phyloP scores from a whole-genome alignment of 2,797 vertebrate genomes.

The Xenops minutus region DNA sequence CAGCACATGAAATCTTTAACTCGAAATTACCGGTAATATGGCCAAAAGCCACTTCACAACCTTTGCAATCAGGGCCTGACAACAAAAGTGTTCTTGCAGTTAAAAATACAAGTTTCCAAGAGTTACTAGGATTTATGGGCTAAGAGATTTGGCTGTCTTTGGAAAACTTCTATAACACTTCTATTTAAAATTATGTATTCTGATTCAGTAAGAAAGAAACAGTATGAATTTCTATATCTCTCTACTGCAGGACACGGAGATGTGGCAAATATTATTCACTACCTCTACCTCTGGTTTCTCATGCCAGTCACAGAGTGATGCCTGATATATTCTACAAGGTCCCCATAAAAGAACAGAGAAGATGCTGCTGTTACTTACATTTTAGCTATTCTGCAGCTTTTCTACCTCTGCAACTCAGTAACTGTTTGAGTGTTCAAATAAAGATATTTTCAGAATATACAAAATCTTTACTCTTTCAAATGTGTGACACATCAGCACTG shows the following conservation, averaged over 20 bases:
- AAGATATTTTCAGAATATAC: not conserved
- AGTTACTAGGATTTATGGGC: not conserved
- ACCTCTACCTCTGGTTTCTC: not conserved
- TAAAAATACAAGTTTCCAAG: not conserved
- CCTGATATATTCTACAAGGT: not conserved
- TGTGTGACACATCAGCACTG: not conserved
- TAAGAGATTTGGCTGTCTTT: not conserved
- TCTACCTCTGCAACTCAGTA: not conserved
- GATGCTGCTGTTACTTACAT: not conserved
- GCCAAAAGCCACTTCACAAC: not conserved
- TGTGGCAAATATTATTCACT: not conserved
- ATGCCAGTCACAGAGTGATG: not conserved
- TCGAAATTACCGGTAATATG: not conserved
- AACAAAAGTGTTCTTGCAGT: not conserved
- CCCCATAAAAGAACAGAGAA: not conserved
- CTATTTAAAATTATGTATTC: not conserved
- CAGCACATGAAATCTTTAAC: not conserved
- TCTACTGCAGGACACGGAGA: not conserved
- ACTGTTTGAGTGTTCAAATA: not conserved
- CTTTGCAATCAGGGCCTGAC: not conserved
- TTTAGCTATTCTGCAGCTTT: not conserved
- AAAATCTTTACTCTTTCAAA: not conserved
- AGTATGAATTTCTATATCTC: not conserved
- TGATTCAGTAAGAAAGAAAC: not conserved
- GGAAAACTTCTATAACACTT: not conserved